Evolutionary conservation across 2,113 vertebrate species (phyloP), one percentile per base, ranked within the genome.

Genomic region (Galbula dea): DNA sequence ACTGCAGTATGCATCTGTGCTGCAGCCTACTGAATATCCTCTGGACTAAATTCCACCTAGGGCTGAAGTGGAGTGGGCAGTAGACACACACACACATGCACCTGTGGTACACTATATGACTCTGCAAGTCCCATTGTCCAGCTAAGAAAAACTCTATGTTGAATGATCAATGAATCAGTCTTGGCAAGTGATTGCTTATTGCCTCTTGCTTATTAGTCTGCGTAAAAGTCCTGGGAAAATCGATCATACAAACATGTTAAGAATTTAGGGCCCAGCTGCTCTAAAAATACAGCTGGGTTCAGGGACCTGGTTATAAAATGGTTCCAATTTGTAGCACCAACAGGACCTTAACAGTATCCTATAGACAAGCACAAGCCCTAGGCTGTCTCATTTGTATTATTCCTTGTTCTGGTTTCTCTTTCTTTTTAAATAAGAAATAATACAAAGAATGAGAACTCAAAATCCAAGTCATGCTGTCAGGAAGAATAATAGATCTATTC

Each of bases 401-500:
- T 72, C 39, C 82, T 81, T 90, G 79, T 95, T 96, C 74, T 84
- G 18, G 39, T 90, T 82, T 95, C 73, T 91, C 72, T 88, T 89
- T 96, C 74, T 97, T 92, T 95, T 93, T 80, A 85, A 96, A 95
- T 83, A 95, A 96, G 85, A 69, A 95, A 93, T 93, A 92, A 96
- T 94, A 91, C 79, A 92, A 93, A 93, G 95, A 95, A 94, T 67
- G 87, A 90, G 95, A 96, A 94, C 91, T 95, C 83, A 96, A 95
- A 96, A 88, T 94, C 83, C 88, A 51, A 96, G 95, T 89, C 93
- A 94, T 93, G 89, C 91, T 96, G 87, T 94, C 93, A 86, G 89
- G 69, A 96, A 93, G 95, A 97, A 97, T 95, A 97, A 97, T 96
- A 96, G 81, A 88, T 93, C 95, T 83, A 93, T 97, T 98, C 95